These are phyloP conservation scores for Andrena marginata DNA, from an alignment of 2,888 invertebrate genomes.

Conservation along the genomic window DNA sequence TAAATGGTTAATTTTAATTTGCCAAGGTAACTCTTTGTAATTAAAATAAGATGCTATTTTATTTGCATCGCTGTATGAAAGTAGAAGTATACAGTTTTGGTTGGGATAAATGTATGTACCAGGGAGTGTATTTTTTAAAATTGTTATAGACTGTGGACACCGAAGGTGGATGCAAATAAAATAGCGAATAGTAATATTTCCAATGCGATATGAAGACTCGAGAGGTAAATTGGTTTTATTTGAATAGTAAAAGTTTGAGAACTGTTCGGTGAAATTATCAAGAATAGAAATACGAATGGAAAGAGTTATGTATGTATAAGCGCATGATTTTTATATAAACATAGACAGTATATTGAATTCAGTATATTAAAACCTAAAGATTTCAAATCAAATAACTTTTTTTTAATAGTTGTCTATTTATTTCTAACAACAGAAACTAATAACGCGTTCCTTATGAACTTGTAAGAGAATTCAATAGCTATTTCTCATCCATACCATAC, in stretches of 20 bases:
- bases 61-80: not conserved
- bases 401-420: slow-evolving; percentile 22
- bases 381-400: slow-evolving; percentile 9
- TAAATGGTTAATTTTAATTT: not conserved
- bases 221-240: not conserved
- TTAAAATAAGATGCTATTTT: not conserved
- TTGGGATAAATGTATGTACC: not conserved
- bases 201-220: not conserved
- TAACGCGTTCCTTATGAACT: slow-evolving; percentile 3
- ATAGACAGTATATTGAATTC: slow-evolving; percentile 3
- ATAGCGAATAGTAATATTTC: not conserved
- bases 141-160: not conserved
- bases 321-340: slow-evolving; percentile 7
- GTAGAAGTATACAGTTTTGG: not conserved
- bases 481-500: slow-evolving; percentile 81
- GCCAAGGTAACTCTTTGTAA: not conserved
- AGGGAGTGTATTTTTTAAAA: not conserved
- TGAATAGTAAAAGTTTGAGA: not conserved
- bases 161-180: not conserved
- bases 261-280: not conserved
- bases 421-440: slow-evolving; percentile 21
- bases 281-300: not conserved
- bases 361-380: not conserved
- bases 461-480: slow-evolving; percentile 19
- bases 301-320: slow-evolving; percentile 3